Base-by-base conservation (phyloP, 2,888 invertebrate species). In the Ecdyonurus torrentis region DNA sequence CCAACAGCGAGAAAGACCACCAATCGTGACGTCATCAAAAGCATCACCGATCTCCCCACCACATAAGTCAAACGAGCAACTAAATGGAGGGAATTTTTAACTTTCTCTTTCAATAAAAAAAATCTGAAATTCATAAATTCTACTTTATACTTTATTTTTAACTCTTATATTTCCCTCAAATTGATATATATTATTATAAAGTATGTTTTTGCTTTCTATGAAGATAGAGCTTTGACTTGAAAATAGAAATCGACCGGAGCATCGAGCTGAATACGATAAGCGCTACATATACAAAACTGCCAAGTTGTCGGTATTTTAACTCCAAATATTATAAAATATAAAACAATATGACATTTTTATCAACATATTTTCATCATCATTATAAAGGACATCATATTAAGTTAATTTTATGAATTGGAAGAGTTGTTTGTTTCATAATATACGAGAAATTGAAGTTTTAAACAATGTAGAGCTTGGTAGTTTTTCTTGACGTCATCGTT, bases 1-100 rank as follows among this genome's bases (percentile, higher is more conserved):
- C 55, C 55, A 55, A 55, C 55, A 55, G 55, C 55, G 55, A 55
- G 55, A 55, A 55, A 55, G 55, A 55, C 55, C 55, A 55, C 7
- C 22, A 7, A 5, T n/a, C 7, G n/a, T 55, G 55, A 55, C 55
- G 55, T 55, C 55, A 55, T 22, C 55, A 37, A 10, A 37, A 37
- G 37, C 37, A 37, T 37, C 37, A 37, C 37, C 37, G 37, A 5
- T 37, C 37, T 15, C 37, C 37, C 37, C 15, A 37, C 37, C 15
- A 15, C 37, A 10, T 37, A 15, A 37, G 37, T 37, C 37, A 37
- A 37, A 15, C 15, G 37, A 37, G 15, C 7, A 37, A 37, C 37
- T 37, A 37, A 37, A 10, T 10, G 15, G 5, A 37, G 7, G 15
- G 7, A 10, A 15, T 37, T 10, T 37, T 37, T 37, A 37, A 15